Evolutionary conservation across 2,797 vertebrate genomes (phyloP).

Genomic region (Muraenolepis orangiensis): DNA sequence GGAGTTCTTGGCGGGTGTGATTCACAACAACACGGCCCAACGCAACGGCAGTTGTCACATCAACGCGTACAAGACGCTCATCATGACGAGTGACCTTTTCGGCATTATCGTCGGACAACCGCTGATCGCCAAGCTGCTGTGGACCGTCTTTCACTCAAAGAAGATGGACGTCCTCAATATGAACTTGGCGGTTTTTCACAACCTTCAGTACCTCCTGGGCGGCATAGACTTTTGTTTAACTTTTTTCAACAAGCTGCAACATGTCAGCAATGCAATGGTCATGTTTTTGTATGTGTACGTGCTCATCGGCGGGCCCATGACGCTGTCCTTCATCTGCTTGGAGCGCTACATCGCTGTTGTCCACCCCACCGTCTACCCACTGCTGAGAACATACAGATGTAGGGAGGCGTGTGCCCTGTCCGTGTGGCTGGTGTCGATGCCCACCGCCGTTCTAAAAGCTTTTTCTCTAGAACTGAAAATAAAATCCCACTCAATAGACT

Average conservation of each 20-base stretch:
- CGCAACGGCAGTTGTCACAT: background rate
- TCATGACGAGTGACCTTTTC: background rate
- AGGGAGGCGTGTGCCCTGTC: background rate
- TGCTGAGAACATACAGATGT: background rate
- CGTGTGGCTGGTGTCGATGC: background rate
- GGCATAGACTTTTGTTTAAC: background rate
- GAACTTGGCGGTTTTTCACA: background rate
- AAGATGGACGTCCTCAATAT: background rate
- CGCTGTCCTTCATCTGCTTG: background rate
- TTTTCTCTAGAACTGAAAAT: background rate
- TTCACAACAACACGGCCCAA: background rate
- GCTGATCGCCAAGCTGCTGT: background rate
- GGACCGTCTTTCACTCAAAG: background rate
- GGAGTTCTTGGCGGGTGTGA: background rate
- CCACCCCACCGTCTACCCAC: background rate
- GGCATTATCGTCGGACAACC: background rate
- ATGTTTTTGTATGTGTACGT: background rate
- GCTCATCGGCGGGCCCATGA: background rate
- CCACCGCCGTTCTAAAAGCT: background rate
- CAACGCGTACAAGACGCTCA: no score
- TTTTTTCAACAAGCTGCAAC: background rate
- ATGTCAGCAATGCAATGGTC: background rate
- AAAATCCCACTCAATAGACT: background rate
- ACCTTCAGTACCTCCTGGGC: background rate
- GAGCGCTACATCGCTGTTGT: background rate